Base-by-base conservation (phyloP, 1,140 invertebrate species). In the Lanistes nyassanus region DNA sequence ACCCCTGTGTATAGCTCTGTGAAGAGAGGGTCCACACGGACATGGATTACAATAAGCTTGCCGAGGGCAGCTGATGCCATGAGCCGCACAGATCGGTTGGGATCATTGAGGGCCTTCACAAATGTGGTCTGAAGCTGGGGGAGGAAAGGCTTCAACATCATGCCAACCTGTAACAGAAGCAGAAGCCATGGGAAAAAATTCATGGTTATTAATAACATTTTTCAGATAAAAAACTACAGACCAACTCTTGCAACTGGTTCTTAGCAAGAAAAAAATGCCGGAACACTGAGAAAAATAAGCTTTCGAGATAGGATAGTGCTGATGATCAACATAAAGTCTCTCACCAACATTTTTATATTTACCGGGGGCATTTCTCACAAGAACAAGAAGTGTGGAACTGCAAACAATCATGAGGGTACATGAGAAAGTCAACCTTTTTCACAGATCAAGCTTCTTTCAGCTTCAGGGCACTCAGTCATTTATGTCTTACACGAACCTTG, bases 111-210 rank as follows among this genome's bases (percentile, higher is more conserved):
- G 5, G 97, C 94, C 91, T 98, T 98, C 21, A 99, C 91, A 89
- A 99, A 99, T 6, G 98, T 99, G 29, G 97, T 98, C 92, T 99
- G 97, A 16, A 99, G 91, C 91, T 99, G 98, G 19, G 98, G 98
- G 82, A 99, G 91, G 90, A 99, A 99, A 86, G 99, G 97, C 90
- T 98, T 98, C 86, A 99, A 89, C 92, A 97, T 94, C 16, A 94
- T 92, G 26, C 96, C 96, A 75, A 88, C 88, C 88, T 89, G 76
- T 2, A 74, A 82, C 68, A 37, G n/a, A 73, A 75, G n/a, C 56
- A 76, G 31, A 68, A 37, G 42, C 9, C 39, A 66, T n/a, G 31
- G n/a, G n/a, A n/a, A n/a, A n/a, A n/a, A n/a, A n/a, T n/a, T n/a
- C n/a, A n/a, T n/a, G n/a, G n/a, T n/a, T n/a, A n/a, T n/a, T n/a